Base-by-base conservation (phyloP, 1,140 invertebrate species). In the Ladona fulva region DNA sequence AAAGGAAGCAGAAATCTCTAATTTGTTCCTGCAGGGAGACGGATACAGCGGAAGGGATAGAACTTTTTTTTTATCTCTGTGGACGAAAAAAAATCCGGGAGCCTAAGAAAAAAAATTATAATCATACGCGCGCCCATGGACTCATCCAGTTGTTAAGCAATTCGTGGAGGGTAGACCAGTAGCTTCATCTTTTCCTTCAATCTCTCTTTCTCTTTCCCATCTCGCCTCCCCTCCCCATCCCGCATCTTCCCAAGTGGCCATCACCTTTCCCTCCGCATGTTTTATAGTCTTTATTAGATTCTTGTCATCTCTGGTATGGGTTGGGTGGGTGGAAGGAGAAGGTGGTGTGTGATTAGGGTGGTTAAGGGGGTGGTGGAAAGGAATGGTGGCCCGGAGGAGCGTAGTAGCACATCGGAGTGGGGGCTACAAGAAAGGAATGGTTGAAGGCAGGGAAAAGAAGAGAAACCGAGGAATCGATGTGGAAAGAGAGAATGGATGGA, bases 261-360 rank as follows among this genome's bases (percentile, higher is more conserved):
- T 12, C n/a, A 12, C 52, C 52, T 12, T 22, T 66, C 52, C 52
- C 52, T 22, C 52, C 52, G 52, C 52, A 66, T 66, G 52, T 66
- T 66, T 66, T 66, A 66, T 66, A 66, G 52, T 66, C 52, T 66
- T 66, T 66, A 66, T 66, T 66, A 66, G 52, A 66, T 66, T 66
- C 52, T 66, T 66, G 52, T 66, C 52, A 66, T 66, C 52, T 66
- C 52, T 37, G 29, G 29, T 37, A 12, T 11, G 44, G 44, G 44
- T 10, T 52, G 44, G 19, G 44, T 52, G 44, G 44, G 44, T 19
- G 44, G 44, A 52, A 52, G 19, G 44, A 52, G 44, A 11, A 52
- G 44, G 44, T 10, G 52, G 52, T 66, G 52, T 16, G 52, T 66
- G 52, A 66, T 16, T 19, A 16, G 52, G 14, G 52, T 19, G 52